phyloP scores from a whole-genome alignment of 2,797 vertebrate genomes.

The Rhinichthys osculus region DNA sequence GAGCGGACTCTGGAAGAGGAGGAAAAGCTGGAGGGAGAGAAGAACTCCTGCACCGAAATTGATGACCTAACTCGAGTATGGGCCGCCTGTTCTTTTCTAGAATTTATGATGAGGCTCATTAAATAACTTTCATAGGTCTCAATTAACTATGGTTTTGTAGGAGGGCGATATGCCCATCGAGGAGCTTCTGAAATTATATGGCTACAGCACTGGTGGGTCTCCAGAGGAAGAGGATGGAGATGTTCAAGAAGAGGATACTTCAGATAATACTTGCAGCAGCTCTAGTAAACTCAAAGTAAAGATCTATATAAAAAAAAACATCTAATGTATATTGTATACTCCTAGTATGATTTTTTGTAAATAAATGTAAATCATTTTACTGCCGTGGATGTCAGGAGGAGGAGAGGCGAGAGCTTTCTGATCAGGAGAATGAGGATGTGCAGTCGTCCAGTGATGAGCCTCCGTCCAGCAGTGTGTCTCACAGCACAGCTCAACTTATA shows the following conservation, averaged over 20 bases:
- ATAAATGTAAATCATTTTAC: neutral
- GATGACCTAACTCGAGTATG: conserved; percentile 94
- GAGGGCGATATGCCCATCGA: conserved; percentile 98
- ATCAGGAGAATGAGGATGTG: conserved; percentile 81
- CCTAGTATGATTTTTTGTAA: neutral
- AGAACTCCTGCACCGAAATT: conserved; percentile 91
- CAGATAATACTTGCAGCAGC: conserved; percentile 85
- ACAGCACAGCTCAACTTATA: conserved; percentile 88
- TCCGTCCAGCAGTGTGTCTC: conserved; percentile 82
- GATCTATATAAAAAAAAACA: conserved; percentile 20
- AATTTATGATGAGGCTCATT: neutral
- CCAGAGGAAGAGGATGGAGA: conserved; percentile 84
- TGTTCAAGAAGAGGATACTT: conserved; percentile 80
- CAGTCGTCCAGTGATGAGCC: conserved; percentile 85
- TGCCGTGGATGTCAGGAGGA: conserved; percentile 76
- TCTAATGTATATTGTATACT: neutral
- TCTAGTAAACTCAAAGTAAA: conserved; percentile 80
- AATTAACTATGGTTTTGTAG: conserved; percentile 69
- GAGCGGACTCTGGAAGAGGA: conserved; percentile 97
- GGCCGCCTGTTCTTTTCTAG: conserved; percentile 28
- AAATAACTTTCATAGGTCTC: neutral
- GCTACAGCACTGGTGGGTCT: conserved; percentile 88
- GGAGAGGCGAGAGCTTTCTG: conserved; percentile 83
- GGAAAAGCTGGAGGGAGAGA: conserved; percentile 95
- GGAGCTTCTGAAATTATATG: conserved; percentile 93